Base-by-base conservation (phyloP, 2,113 vertebrate genomes). In the Phaethornis superciliosus region DNA sequence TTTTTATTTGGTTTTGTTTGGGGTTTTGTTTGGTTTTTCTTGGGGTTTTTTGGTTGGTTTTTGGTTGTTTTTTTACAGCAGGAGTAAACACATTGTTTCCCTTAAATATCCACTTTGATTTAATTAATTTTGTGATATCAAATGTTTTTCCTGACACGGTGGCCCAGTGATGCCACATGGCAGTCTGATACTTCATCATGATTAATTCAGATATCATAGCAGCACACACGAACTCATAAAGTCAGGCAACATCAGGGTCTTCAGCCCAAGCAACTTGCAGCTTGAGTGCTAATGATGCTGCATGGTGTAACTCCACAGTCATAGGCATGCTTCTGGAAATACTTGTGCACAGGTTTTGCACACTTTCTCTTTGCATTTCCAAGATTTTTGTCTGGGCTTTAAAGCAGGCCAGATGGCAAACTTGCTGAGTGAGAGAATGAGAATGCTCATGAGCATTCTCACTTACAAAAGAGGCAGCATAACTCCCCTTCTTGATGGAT, bases 361-460 rank as follows among this genome's bases (percentile, higher is more conserved):
- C 56, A 33, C 28, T 89, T 85, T 35, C 14, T 72, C 67, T 81
- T 19, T 69, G 58, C 54, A 58, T 52, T 46, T 16, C 62, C 19
- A 33, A 69, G 63, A 81, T n/a, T 69, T 72, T 56, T 65, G 12
- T 65, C 63, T 1, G 46, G 44, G 62, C 20, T 89, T 87, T 85
- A 85, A 92, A 92, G 60, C 56, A 93, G 26, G 37, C 44, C 54
- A 77, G 64, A 78, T 52, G 54, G 81, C 49, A 85, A 19, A 37
- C 54, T 52, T 59, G 6, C 30, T 68, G 70, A 74, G 55, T 24
- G 30, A 35, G 24, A 0, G 1, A 12, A 40, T 11, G 40, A 68
- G 46, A 79, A 79, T 56, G 26, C 21, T 21, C 6, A 4, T 47
- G 42, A 64, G 21, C 51, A 23, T 5, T 5, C 1, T 8, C 64